Evolutionary conservation across 2,888 invertebrate genomes (phyloP), one percentile per base, ranked within the genome.

Genomic region (Acanthacorydalis orientalis): DNA sequence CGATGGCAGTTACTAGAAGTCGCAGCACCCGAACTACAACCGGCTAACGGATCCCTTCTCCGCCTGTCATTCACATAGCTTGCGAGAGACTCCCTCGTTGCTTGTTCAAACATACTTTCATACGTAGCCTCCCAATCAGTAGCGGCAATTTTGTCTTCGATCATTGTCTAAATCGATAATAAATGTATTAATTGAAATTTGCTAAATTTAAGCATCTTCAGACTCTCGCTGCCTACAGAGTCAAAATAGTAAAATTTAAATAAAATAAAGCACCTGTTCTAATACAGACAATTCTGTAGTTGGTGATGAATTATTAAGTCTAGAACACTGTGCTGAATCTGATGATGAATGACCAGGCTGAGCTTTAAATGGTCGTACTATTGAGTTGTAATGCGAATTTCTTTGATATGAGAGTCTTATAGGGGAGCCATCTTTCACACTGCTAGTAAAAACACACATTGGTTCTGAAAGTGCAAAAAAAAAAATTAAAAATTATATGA

Each of bases 61-160:
- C 65, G 64, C 7, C 61, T 60, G 52, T 66, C 66, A 23, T 64
- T 58, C 47, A 63, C 64, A 57, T 62, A 88, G 60, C 87, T 84
- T 43, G 87, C 72, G 64, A 87, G 88, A 38, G 85, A 86, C 64
- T 89, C 87, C 12, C 86, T 69, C 6, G 88, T 87, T 9, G 87
- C 83, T 68, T 88, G 87, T 60, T 89, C 86, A 59, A 87, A 85
- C 48, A 90, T 80, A n/a, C 84, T 84, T 62, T 89, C 87, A 60
- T 87, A 87, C 1, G 90, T 91, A 8, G 89, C 83, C 63, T 91
- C 89, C 86, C 87, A 89, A 64, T 91, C 90, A 7, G 89, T 88
- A 51, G 88, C 88, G 57, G 81, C 77, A 43, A 90, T 64, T 62
- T 91, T 91, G 62, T 91, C 90, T 64, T 90, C 84, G 56, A 91